Conservation (phyloP, 2,888 invertebrate species). For the Branchellion lobata region DNA sequence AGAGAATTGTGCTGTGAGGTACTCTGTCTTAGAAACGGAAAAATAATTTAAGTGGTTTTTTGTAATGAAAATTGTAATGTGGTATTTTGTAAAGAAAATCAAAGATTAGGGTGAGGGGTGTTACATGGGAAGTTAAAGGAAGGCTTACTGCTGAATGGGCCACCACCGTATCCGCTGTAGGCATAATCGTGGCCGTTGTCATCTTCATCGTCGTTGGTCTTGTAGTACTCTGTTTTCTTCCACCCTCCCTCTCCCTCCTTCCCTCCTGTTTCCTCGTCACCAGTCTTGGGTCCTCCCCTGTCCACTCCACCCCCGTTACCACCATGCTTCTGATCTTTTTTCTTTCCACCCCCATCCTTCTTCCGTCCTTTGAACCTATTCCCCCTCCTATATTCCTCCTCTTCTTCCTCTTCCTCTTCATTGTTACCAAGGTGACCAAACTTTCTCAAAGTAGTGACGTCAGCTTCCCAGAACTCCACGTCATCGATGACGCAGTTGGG, state of each 20-base stretch:
- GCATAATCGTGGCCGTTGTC: background rate
- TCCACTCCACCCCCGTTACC: background rate
- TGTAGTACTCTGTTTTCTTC: background rate
- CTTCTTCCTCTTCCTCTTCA: constrained; percentile 28
- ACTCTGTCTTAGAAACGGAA: too few relatives aligned
- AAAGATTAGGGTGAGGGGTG: too few relatives aligned
- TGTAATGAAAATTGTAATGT: too few relatives aligned
- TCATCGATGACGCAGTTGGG: constrained; percentile 57
- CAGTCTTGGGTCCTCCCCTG: background rate
- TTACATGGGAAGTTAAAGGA: too few relatives aligned
- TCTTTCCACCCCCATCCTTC: background rate
- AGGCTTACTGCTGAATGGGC: too few relatives aligned
- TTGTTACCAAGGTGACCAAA: constrained; percentile 40
- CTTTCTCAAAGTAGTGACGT: constrained; percentile 51
- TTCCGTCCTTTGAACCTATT: background rate
- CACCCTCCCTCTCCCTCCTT: background rate
- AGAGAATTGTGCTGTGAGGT: too few relatives aligned
- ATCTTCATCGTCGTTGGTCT: background rate
- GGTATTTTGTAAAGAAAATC: too few relatives aligned
- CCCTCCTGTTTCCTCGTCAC: background rate
- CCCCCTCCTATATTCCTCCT: background rate
- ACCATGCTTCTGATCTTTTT: background rate
- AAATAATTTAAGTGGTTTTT: too few relatives aligned
- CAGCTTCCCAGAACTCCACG: constrained; percentile 53
- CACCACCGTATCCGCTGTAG: background rate